Evolutionary conservation across 2,888 invertebrate genomes (phyloP).

Genomic region (Lutraria lutraria): DNA sequence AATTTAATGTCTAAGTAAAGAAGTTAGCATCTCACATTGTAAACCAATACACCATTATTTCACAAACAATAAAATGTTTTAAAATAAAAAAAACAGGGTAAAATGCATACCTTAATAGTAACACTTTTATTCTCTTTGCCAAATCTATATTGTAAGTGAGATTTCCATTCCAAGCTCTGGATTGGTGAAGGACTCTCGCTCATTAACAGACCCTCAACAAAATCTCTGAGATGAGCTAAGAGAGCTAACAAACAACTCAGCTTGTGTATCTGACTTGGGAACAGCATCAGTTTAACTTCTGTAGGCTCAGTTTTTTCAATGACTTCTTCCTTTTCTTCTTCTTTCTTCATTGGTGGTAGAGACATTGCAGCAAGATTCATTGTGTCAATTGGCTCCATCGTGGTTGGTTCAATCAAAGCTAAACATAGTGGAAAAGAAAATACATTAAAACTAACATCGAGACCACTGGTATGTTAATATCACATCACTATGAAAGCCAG

Average conservation of each 20-base stretch:
- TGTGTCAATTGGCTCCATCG: slow-evolving; percentile 82
- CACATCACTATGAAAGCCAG: no score
- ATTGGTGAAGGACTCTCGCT: slow-evolving; percentile 66
- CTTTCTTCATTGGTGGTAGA: slow-evolving; percentile 67
- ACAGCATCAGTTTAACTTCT: slow-evolving; percentile 81
- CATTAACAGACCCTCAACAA: slow-evolving; percentile 74
- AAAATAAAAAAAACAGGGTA: neutral
- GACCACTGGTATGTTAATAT: no score
- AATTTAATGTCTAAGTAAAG: no score
- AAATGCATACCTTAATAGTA: slow-evolving; percentile 75
- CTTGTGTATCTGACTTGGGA: slow-evolving; percentile 85
- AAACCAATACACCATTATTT: neutral
- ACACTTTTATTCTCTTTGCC: slow-evolving; percentile 74
- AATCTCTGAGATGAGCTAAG: slow-evolving; percentile 81
- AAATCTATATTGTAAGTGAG: slow-evolving; percentile 80
- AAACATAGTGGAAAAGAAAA: neutral
- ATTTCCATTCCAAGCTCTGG: slow-evolving; percentile 82
- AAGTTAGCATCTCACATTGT: neutral
- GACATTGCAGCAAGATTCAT: slow-evolving; percentile 79
- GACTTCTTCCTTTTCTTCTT: slow-evolving; percentile 58
- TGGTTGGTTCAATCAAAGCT: slow-evolving; percentile 77
- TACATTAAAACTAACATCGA: no score
- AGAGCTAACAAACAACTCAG: slow-evolving; percentile 81
- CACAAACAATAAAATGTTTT: neutral
- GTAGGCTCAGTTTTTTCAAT: slow-evolving; percentile 69